Base-by-base conservation (phyloP, 2,888 invertebrate species). In the Meta bourneti region DNA sequence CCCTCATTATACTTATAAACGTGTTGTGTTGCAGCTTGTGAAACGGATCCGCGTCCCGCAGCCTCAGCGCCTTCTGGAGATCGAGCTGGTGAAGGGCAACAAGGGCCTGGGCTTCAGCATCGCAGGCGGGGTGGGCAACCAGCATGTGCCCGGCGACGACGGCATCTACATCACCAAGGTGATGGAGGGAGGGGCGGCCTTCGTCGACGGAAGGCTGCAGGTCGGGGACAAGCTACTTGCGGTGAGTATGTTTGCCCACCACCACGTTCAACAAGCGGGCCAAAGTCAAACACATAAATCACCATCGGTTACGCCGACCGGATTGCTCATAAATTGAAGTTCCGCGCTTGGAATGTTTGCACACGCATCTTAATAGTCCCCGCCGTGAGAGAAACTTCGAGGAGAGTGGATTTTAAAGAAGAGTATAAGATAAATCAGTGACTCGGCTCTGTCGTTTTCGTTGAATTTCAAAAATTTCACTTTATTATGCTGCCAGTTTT, bases 51-150 rank as follows among this genome's bases (percentile, higher is more conserved):
- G 92, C 7, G 51, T 72, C n/a, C 83, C 81, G 1, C 83, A 79
- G 13, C 69, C 81, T 8, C 81, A 79, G 20, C 69, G 91, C 9
- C 52, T 90, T 20, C 70, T 92, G 51, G 87, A 88, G 80, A 90
- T 93, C n/a, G 93, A 90, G 52, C 69, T 93, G 8, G 52, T 90
- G n/a, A 93, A 94, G 93, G 98, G 98, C 84, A 97, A 97, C 93
- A 97, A 98, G n/a, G 99, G 99, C 16, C 96, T 99, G 93, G 99
- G 99, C 49, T 99, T 99, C 96, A 99, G 98, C 95, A 99, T 99
- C 95, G 99, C 99, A 89, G 99, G 99, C 81, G 99, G 99, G 94
- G 97, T 97, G 51, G 99, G 99, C 96, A 99, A 99, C 96, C 99
- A 99, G 20, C 98, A 99, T 95, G 93, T 94, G 48, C 93, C 94